Evolutionary conservation across 2,113 vertebrate genomes (phyloP).

Genomic region (Corythaixoides concolor): DNA sequence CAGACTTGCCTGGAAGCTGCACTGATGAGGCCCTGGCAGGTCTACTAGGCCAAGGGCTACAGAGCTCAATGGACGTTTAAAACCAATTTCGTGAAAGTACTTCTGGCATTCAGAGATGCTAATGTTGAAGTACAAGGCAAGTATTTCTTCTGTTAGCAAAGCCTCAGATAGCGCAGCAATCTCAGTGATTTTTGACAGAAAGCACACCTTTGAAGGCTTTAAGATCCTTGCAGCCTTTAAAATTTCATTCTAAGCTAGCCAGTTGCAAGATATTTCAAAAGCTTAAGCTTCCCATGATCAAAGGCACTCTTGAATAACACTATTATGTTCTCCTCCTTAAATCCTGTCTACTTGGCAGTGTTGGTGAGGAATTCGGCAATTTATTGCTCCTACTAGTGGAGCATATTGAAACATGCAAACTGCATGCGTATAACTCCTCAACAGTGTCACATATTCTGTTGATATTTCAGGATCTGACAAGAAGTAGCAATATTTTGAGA

Average conservation of each 20-base stretch:
- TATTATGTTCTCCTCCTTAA: slow-evolving; percentile 71
- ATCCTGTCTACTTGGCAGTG: slow-evolving; percentile 38
- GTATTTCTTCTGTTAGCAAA: slow-evolving; percentile 14
- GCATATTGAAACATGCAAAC: slow-evolving; percentile 21
- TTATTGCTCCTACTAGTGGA: neutral
- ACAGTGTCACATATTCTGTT: neutral
- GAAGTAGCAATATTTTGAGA: neutral
- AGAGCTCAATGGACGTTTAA: neutral
- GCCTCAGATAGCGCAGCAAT: slow-evolving; percentile 4
- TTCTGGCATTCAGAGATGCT: neutral
- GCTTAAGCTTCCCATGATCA: slow-evolving; percentile 58
- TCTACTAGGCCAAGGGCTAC: neutral
- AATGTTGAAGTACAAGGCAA: neutral
- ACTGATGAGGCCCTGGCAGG: neutral
- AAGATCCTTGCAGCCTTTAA: slow-evolving; percentile 60
- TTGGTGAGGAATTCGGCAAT: slow-evolving; percentile 30
- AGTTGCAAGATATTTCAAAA: slow-evolving; percentile 69
- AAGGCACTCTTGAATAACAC: slow-evolving; percentile 51
- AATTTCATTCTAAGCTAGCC: slow-evolving; percentile 67
- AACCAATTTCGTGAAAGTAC: neutral
- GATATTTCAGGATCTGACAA: slow-evolving; percentile 7
- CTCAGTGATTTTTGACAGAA: slow-evolving; percentile 42
- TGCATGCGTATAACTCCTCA: neutral
- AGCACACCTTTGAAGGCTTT: slow-evolving; percentile 64
- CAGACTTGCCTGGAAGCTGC: neutral